Evolutionary conservation across 2,797 vertebrate species (phyloP), one percentile per base, ranked within the genome.

Genomic region (Rhynchonycteris naso): DNA sequence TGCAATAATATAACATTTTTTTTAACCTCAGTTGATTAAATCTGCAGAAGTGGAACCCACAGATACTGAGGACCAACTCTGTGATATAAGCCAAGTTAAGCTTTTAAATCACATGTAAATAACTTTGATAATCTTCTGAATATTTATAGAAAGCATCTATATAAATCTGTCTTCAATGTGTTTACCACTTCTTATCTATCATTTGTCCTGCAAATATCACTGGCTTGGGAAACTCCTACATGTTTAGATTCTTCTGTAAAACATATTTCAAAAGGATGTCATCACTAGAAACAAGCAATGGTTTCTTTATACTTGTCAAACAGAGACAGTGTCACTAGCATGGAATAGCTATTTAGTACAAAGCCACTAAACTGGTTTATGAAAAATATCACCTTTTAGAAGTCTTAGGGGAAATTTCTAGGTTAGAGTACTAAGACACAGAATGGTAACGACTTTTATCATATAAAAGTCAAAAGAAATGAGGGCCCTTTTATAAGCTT

Each of bases 51-150:
- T 24, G 4, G 52, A 58, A 35, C 52, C n/a, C 52, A 16, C 3
- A 3, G 22, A 58, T 78, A 56, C 13, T 2, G 52, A 78, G 13
- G 50, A 12, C 52, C 2, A 6, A 18, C 7, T 66, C 16, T 33
- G 54, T 56, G 21, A 35, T 38, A 66, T 86, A 76, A 88, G 1
- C 2, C 26, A 71, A 52, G 5, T 50, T 72, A 54, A 50, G 13
- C n/a, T 3, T 68, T 90, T 96, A 43, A 75, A 95, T 35, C 1
- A 84, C 1, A 24, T 38, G 2, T 89, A 63, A 88, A 61, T 30
- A 43, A 75, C 56, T 83, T 12, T 78, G 19, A 35, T 54, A 76
- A n/a, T 83, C 89, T 90, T 82, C 12, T 61, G 38, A 82, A 66
- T 3, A 75, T 22, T 65, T 76, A 63, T 35, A 50, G 24, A 91